These are phyloP conservation scores for Pitangus sulphuratus DNA, from an alignment of 2,797 vertebrate genomes.

Conservation along the genomic window DNA sequence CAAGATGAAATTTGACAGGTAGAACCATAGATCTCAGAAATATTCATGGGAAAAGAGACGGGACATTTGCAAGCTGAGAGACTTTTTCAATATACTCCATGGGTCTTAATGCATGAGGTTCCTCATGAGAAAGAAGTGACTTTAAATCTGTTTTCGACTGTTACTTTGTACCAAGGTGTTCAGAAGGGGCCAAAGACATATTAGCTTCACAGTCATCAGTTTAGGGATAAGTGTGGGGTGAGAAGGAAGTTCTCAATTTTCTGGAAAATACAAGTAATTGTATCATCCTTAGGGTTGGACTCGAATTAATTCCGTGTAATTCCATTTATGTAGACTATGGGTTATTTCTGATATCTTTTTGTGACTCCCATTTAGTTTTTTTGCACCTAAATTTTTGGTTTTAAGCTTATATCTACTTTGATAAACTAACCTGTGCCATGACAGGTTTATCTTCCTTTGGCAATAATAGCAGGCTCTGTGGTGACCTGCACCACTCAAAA, in stretches of 20 bases:
- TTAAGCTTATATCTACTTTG: accelerated
- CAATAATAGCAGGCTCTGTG: neutral
- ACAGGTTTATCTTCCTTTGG: neutral
- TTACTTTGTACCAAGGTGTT: neutral
- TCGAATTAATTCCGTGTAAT: neutral
- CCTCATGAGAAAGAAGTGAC: neutral
- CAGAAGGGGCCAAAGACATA: neutral
- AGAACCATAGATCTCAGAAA: neutral
- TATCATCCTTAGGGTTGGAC: neutral
- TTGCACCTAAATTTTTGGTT: neutral
- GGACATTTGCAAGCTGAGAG: neutral
- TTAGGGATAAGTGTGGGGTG: neutral
- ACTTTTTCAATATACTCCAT: accelerated
- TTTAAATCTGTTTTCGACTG: neutral
- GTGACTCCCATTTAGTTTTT: neutral
- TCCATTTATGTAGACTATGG: neutral
- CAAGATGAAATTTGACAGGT: neutral
- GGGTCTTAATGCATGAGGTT: accelerated
- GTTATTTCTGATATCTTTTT: neutral
- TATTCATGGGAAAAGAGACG: neutral
- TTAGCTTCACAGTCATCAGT: neutral
- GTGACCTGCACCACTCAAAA: neutral
- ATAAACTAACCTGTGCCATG: neutral
- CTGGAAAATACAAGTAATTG: neutral
- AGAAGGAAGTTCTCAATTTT: neutral